Evolutionary conservation across 2,113 vertebrate genomes (phyloP), one percentile per base, ranked within the genome.

Genomic region (Hipposideros armiger): DNA sequence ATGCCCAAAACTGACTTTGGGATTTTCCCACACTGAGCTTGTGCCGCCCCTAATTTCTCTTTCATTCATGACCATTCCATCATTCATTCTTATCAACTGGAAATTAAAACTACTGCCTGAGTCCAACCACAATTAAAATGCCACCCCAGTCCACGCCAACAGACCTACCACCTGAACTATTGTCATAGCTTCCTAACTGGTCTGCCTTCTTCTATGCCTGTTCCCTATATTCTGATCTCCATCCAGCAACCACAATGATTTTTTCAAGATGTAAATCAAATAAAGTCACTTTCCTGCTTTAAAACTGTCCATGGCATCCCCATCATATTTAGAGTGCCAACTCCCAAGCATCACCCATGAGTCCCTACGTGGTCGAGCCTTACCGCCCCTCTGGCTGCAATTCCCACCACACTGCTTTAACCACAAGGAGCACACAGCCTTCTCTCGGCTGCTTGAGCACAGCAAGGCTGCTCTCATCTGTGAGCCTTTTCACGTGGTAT

Each of bases 291-390:
- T 24, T 81, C 17, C 24, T 76, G 52, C 9, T 20, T 30, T 87
- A 47, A 47, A 82, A 30, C 52, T 64, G 42, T 22, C 30, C 30
- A 15, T 11, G 54, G 69, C 80, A 26, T 32, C 62, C 13, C n/a
- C 50, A 54, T 73, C n/a, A 36, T 45, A 56, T 11, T 66, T 67
- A 88, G 66, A 91, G 77, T 5, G 19, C 72, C 13, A 5, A 4
- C 30, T 67, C 17, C 20, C 16, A 73, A 2, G 64, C 40, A 1
- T 22, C 64, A 66, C 8, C 45, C 64, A 64, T 0, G 0, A 1
- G 13, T 54, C 20, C 28, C 64, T 24, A 6, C 10, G 0, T 60
- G 67, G 52, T 16, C 70, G 40, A 70, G 78, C 52, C 28, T 67
- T 56, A 19, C 0, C 0, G 7, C 60, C 19, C 54, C 60, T 76